Percentiles rank a stretch among this genome's conserved stretches.
Evolutionary conservation across 1,140 invertebrate species (phyloP).

Genomic region (Paramacrobiotus metropolitanus): DNA sequence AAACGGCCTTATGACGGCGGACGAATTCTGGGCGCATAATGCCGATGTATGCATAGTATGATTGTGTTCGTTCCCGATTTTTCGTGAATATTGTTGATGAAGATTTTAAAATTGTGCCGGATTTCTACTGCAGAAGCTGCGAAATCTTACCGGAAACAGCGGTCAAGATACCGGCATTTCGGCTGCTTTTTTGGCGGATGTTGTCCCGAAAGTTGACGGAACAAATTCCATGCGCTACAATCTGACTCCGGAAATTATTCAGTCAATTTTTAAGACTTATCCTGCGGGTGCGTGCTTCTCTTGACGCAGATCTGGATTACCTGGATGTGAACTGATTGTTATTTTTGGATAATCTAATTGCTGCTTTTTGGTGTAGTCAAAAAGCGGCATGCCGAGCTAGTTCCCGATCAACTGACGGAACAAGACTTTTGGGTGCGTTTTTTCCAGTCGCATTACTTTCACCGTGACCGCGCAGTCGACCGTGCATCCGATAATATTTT

Average conservation of each 20-base stretch:
- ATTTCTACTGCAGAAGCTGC: conserved; percentile 11
- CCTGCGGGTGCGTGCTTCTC: conserved; percentile 44
- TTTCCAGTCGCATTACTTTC: conserved; percentile 99
- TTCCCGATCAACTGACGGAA: conserved; percentile 81
- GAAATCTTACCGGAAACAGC: background rate
- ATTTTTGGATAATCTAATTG: conserved; percentile 5
- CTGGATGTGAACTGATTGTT: background rate
- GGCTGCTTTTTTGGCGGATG: conserved; percentile 38
- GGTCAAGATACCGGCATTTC: conserved; percentile 17
- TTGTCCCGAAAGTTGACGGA: conserved; percentile 88
- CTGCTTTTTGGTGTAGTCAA: conserved; percentile 36
- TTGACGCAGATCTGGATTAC: too few species aligned
- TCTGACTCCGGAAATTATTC: conserved; percentile 82
- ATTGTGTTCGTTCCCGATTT: conserved; percentile 8
- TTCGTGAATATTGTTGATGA: conserved; percentile 6
- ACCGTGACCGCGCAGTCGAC: conserved; percentile 69
- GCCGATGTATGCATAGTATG: conserved; percentile 29
- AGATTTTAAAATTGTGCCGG: background rate
- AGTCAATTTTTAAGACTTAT: conserved; percentile 96
- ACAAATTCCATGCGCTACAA: conserved; percentile 85
- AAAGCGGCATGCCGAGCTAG: conserved; percentile 84
- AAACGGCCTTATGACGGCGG: conserved; percentile 67
- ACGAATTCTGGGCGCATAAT: conserved; percentile 86
- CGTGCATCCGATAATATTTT: conserved; percentile 70
- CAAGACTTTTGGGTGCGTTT: conserved; percentile 97